These are phyloP conservation scores for Gopherus flavomarginatus DNA, from an alignment of 2,113 vertebrate species.

Conservation along the genomic window DNA sequence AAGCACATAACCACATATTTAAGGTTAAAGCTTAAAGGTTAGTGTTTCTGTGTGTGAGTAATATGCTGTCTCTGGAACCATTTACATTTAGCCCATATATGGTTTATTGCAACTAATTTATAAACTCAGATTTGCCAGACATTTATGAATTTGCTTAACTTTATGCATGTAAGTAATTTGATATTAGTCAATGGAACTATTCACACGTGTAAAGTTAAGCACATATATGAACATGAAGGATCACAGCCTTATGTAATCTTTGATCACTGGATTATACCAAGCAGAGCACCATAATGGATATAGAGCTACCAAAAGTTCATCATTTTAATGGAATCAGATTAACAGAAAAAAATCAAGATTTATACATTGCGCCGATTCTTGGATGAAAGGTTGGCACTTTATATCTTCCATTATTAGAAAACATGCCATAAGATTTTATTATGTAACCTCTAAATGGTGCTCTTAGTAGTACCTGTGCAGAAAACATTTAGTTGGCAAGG, in stretches of 20 bases:
- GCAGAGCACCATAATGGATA: not conserved
- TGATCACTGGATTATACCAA: not conserved
- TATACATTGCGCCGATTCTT: not conserved
- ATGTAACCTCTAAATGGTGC: not conserved
- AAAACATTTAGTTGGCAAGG: not conserved
- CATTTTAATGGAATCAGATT: not conserved
- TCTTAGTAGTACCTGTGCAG: rapidly evolving
- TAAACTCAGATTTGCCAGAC: not conserved
- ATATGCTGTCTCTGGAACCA: not conserved
- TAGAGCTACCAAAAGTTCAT: not conserved
- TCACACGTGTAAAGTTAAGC: not conserved
- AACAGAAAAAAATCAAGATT: slow-evolving; percentile 4
- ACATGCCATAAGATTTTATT: not conserved
- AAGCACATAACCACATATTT: not conserved
- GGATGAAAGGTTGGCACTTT: not conserved
- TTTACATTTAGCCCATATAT: not conserved
- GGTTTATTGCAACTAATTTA: not conserved
- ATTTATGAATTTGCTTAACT: not conserved
- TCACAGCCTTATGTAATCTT: not conserved
- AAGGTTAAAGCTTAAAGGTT: not conserved
- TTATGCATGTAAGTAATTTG: not conserved
- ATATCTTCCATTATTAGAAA: not conserved
- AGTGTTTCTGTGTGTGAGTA: not conserved
- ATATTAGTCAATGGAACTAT: not conserved
- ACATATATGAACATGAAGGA: not conserved